Evolutionary conservation across 2,888 invertebrate species (phyloP).

Genomic region (Acanthopleura granulata): DNA sequence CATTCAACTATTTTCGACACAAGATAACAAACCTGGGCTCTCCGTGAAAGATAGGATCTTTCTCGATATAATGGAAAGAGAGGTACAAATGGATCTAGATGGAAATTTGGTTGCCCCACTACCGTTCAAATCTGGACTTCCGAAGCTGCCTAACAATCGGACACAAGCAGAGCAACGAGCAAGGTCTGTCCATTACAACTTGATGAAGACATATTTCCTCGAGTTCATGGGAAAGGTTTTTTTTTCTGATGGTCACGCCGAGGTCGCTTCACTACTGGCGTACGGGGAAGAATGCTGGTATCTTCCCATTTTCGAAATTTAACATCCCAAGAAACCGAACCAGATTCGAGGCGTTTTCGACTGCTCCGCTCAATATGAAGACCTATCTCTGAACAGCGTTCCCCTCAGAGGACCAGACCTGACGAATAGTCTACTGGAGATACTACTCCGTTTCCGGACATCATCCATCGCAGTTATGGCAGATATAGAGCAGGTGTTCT

Average conservation of each 20-base stretch:
- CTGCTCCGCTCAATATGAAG: neutral
- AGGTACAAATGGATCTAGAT: too few relatives aligned
- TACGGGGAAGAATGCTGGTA: neutral
- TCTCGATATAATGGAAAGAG: neutral
- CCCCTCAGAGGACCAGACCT: neutral
- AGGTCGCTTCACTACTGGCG: neutral
- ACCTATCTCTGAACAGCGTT: neutral
- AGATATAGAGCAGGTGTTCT: neutral
- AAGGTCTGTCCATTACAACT: neutral
- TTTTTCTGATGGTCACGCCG: neutral
- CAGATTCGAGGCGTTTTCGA: neutral
- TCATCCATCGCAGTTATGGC: neutral
- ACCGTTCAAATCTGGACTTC: too few relatives aligned
- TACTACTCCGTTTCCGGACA: neutral
- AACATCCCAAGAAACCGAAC: neutral
- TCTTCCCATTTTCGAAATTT: neutral
- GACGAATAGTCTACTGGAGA: neutral
- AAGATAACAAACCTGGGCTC: neutral
- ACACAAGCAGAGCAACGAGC: neutral
- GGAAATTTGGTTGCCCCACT: too few relatives aligned
- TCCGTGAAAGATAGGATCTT: neutral
- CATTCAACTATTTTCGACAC: neutral
- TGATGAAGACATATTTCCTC: neutral
- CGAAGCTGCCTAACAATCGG: too few relatives aligned
- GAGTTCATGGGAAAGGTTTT: neutral